A percentile compares a stretch with the other conserved stretches of the same genome.
These are phyloP conservation scores for Polypterus senegalus DNA, from an alignment of 2,113 vertebrate genomes.

Conservation along the genomic window DNA sequence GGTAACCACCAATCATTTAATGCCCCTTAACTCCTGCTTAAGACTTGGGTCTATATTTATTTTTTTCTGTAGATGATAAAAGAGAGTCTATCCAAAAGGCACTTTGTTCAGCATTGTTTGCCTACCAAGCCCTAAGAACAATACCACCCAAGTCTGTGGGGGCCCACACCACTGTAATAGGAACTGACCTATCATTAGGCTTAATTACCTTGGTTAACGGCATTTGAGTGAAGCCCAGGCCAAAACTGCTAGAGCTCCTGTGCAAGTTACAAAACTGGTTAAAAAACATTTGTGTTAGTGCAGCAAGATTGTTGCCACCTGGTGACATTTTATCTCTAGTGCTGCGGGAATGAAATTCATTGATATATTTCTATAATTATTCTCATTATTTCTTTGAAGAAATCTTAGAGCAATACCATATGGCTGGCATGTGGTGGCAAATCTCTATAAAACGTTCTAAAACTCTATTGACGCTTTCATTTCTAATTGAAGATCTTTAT, in stretches of 20 bases:
- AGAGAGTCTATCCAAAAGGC: no score
- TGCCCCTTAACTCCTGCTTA: no score
- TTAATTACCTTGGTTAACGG: conserved; percentile 54
- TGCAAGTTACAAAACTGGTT: no score
- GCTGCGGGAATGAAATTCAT: conserved; percentile 54
- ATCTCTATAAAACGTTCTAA: no score
- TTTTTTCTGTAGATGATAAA: no score
- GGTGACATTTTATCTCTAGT: conserved; percentile 24
- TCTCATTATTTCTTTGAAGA: conserved; percentile 62
- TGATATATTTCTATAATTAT: conserved; percentile 58
- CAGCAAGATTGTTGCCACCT: conserved; percentile 57
- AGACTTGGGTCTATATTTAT: no score
- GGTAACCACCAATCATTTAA: no score
- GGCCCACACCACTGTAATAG: conserved; percentile 43
- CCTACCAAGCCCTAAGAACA: neutral
- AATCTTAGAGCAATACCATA: conserved; percentile 38
- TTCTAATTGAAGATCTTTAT: no score
- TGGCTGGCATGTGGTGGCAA: conserved; percentile 41
- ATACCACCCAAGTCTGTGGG: conserved; percentile 40
- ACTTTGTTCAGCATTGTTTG: no score
- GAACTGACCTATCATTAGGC: conserved; percentile 53
- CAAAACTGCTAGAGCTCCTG: no score
- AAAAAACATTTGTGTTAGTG: conserved; percentile 9
- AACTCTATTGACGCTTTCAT: no score
- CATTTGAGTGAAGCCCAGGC: conserved; percentile 17